Evolutionary conservation across 2,888 invertebrate genomes (phyloP).

Genomic region (Mantis religiosa): DNA sequence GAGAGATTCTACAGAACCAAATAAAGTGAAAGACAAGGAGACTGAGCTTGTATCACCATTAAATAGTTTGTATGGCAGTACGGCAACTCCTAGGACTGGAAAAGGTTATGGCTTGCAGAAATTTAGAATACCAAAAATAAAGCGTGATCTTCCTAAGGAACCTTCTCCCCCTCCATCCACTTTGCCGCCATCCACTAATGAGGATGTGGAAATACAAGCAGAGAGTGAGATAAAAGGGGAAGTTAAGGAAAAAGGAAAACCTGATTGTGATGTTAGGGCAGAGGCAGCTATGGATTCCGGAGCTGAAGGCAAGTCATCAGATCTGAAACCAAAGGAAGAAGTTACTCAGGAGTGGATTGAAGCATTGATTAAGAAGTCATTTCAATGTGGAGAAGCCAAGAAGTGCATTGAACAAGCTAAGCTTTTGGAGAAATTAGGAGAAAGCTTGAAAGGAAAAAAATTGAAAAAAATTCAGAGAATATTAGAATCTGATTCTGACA

Average conservation of each 20-base stretch:
- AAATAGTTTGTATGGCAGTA: slow-evolving; percentile 47
- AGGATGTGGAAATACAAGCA: not conserved
- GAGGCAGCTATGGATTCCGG: not conserved
- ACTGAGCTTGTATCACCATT: slow-evolving; percentile 42
- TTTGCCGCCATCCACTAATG: slow-evolving; percentile 1
- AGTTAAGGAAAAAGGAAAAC: not conserved
- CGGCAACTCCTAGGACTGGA: slow-evolving; percentile 44
- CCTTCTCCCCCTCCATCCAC: slow-evolving; percentile 29
- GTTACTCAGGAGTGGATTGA: slow-evolving; percentile 40
- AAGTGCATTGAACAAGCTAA: slow-evolving; percentile 45
- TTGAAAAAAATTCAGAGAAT: slow-evolving; percentile 56
- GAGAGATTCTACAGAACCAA: not conserved
- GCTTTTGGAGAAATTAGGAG: slow-evolving; percentile 48
- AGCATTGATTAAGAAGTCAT: slow-evolving; percentile 38
- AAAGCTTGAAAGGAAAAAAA: slow-evolving; percentile 47
- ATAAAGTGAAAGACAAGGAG: not conserved
- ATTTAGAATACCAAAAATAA: slow-evolving; percentile 54
- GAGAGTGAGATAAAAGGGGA: not conserved
- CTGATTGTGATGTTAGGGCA: not conserved
- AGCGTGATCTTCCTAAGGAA: slow-evolving; percentile 34
- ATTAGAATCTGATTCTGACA: slow-evolving; percentile 53
- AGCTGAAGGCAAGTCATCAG: not conserved
- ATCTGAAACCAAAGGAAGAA: slow-evolving; percentile 25
- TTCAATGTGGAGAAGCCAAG: slow-evolving; percentile 38
- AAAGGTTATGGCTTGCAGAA: slow-evolving; percentile 49